phyloP scores from a whole-genome alignment of 2,797 vertebrate species.

The Ctenopoma multispine region DNA sequence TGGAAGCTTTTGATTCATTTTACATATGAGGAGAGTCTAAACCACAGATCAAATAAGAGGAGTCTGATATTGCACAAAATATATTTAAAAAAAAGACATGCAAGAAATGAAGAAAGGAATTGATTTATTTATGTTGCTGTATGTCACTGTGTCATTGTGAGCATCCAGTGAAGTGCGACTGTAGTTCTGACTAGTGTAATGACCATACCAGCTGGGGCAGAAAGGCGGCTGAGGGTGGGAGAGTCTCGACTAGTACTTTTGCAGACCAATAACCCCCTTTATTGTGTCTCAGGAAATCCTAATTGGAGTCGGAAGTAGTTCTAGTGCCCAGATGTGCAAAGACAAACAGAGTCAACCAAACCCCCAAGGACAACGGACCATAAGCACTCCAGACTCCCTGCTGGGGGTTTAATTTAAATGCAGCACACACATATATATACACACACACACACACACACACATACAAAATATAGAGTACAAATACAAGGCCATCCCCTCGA shows the following conservation, averaged over 20 bases:
- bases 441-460: slow-evolving; percentile 11
- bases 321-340: slow-evolving; percentile 81
- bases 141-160: slow-evolving; percentile 64
- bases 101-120: slow-evolving; percentile 26
- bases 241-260: slow-evolving; percentile 72
- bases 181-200: slow-evolving; percentile 62
- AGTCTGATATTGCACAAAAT: slow-evolving; percentile 15
- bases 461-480: slow-evolving; percentile 8
- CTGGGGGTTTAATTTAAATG: slow-evolving; percentile 57
- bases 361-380: slow-evolving; percentile 69
- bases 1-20: slow-evolving; percentile 57
- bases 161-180: slow-evolving; percentile 70
- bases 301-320: slow-evolving; percentile 80
- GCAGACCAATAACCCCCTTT: slow-evolving; percentile 81
- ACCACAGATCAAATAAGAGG: slow-evolving; percentile 25
- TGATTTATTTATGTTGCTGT: slow-evolving; percentile 47
- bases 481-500: slow-evolving; percentile 15
- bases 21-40: slow-evolving; percentile 43
- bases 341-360: slow-evolving; percentile 67
- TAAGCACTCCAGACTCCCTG: slow-evolving; percentile 44
- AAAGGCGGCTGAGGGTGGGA: slow-evolving; percentile 69
- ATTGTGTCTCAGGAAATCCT: slow-evolving; percentile 85
- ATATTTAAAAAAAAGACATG: slow-evolving; percentile 18
- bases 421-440: slow-evolving; percentile 28
- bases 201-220: slow-evolving; percentile 71